These are phyloP conservation scores for Albula glossodonta DNA, from an alignment of 2,113 vertebrate species.

Conservation along the genomic window DNA sequence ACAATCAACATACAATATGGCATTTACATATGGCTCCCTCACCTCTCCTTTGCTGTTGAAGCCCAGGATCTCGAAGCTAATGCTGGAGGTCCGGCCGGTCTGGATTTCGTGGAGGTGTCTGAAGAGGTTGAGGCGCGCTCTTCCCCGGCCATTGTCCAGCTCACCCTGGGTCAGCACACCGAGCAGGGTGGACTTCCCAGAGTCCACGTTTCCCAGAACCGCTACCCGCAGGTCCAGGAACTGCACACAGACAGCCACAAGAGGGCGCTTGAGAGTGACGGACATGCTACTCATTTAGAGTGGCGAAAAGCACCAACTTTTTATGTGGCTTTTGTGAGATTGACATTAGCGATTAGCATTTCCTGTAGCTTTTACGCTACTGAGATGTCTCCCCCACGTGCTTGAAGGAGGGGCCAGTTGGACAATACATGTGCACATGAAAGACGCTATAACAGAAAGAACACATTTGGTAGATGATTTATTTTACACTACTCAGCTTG, in stretches of 20 bases:
- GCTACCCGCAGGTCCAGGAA: constrained; percentile 96
- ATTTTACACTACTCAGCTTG: too few species aligned
- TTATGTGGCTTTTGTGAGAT: too few species aligned
- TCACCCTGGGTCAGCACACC: constrained; percentile 94
- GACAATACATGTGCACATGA: too few species aligned
- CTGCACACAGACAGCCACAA: constrained; percentile 55
- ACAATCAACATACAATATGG: too few species aligned
- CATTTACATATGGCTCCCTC: constrained; percentile 18
- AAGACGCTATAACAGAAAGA: too few species aligned
- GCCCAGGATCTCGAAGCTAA: constrained; percentile 97
- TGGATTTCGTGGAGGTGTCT: constrained; percentile 96
- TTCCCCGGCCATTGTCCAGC: constrained; percentile 90
- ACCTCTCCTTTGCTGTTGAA: constrained; percentile 99
- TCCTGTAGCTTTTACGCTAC: too few species aligned
- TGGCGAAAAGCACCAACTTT: too few species aligned
- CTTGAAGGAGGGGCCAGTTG: too few species aligned
- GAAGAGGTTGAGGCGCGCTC: constrained; percentile 94
- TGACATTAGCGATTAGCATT: too few species aligned
- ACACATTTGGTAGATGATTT: too few species aligned
- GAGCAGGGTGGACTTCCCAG: constrained; percentile 91
- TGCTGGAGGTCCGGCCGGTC: constrained; percentile 92
- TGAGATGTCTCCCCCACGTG: too few species aligned
- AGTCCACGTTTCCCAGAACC: constrained; percentile 93
- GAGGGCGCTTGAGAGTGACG: neutral
- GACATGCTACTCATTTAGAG: too few species aligned